Evolutionary conservation across 2,888 invertebrate species (phyloP).

Genomic region (Lamellibrachia satsuma): DNA sequence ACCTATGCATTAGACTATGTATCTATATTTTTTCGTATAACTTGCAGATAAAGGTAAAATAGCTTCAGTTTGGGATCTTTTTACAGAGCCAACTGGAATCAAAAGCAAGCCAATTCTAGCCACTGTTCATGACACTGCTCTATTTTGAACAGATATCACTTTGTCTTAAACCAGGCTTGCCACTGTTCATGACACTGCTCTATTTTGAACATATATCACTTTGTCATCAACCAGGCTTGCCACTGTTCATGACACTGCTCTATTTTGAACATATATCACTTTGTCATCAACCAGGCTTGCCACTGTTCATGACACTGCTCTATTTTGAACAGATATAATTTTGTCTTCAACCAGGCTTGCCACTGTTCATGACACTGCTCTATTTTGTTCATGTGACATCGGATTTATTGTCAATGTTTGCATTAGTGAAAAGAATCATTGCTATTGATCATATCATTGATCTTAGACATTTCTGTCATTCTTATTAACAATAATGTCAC

Average conservation of each 20-base stretch:
- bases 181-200: neutral
- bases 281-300: neutral
- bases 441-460: neutral
- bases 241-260: neutral
- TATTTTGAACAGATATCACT: neutral
- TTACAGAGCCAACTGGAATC: too few relatives aligned
- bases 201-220: neutral
- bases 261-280: neutral
- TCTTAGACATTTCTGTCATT: neutral
- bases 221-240: neutral
- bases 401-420: neutral
- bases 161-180: neutral
- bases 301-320: neutral
- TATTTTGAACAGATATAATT: neutral
- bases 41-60: too few relatives aligned
- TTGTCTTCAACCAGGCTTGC: too few relatives aligned
- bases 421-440: neutral
- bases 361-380: neutral
- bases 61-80: too few relatives aligned
- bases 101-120: too few relatives aligned
- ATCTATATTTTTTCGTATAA: too few relatives aligned
- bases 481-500: neutral
- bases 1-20: too few relatives aligned
- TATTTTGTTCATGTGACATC: neutral
- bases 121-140: neutral